Evolutionary conservation across 2,888 invertebrate species (phyloP), one percentile per base, ranked within the genome.

Genomic region (Phyllotreta striolata): DNA sequence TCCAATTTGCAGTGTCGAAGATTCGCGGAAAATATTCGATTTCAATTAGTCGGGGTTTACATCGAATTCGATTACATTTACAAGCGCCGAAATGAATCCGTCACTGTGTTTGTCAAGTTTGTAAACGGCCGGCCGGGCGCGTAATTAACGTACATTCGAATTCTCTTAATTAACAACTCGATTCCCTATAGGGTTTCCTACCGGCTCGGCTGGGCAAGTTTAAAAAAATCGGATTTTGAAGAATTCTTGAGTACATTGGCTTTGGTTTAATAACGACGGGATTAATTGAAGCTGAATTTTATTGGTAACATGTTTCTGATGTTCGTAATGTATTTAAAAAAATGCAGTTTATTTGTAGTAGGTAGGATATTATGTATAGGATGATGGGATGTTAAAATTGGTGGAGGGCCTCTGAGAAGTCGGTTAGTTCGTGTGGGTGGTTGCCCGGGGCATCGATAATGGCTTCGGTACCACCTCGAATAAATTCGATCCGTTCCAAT

Each of bases 401-500:
- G 1, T 24, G 24, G 24, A 24, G 24, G 24, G 24, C 24, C 24
- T 24, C 24, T 24, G 24, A 24, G 24, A 24, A 24, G 24, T 24
- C 24, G 24, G 24, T 35, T 14, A 59, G 34, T 56, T 58, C 56
- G 64, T 67, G 55, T 64, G 67, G 40, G 67, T 65, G 51, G 63
- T 34, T 40, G 62, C 69, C 64, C 54, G 38, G 51, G 65, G 67
- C 67, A 54, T 44, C 56, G 40, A 65, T 69, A 67, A 65, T 65
- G 63, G 64, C 56, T 58, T 63, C 64, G 58, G 66, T 59, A 66
- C 55, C 58, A 55, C 61, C 61, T 61, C 62, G 57, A 65, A 64
- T 63, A 67, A 69, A 67, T 65, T 66, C 56, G 60, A 59, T 64
- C 61, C 60, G 59, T 68, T 66, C 67, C 63, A 69, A 69, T 69